Base-by-base conservation (phyloP, 2,888 invertebrate genomes). In the Nephrotoma appendiculata region DNA sequence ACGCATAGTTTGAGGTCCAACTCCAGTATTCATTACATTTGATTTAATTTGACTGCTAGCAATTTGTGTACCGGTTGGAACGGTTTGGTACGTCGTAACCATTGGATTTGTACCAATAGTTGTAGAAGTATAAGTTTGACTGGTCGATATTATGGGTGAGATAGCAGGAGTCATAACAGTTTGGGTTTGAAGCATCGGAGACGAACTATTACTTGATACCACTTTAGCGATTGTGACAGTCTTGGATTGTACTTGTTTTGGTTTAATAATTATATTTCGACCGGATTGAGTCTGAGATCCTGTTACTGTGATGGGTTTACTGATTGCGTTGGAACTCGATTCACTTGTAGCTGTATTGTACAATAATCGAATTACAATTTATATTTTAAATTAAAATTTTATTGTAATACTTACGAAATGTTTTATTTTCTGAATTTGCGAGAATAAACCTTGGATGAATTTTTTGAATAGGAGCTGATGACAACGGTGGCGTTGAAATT, bases 41-140 rank as follows among this genome's bases (percentile, higher is more conserved):
- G 88, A 87, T 44, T 88, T 88, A 12, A 90, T 88, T 87, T 88
- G 87, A 43, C 87, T 88, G 44, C 41, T 84, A 15, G 84, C 2
- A 11, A 84, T 84, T 42, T 41, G 41, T 42, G 42, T 42, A 12
- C 57, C 57, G 6, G 86, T 15, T 42, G 42, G 15, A 12, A 42
- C 57, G 6, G 86, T 15, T 41, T 88, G 87, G 12, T 43, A 42
- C 9, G 84, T 42, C 5, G 84, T 84, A 7, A 84, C 42, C 71
- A 31, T 71, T 31, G 71, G 31, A n/a, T 84, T 84, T 6, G 84
- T 15, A 6, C 84, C 84, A 42, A 84, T 42, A 6, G 42, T 41
- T 15, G 84, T 42, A 42, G 42, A 7, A 4, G 84, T 84, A 9
- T n/a, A 84, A n/a, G 84, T 84, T 42, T 84, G 84, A 3, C 84